Evolutionary conservation across 2,888 invertebrate species (phyloP).

Genomic region (Microplitis manilae): DNA sequence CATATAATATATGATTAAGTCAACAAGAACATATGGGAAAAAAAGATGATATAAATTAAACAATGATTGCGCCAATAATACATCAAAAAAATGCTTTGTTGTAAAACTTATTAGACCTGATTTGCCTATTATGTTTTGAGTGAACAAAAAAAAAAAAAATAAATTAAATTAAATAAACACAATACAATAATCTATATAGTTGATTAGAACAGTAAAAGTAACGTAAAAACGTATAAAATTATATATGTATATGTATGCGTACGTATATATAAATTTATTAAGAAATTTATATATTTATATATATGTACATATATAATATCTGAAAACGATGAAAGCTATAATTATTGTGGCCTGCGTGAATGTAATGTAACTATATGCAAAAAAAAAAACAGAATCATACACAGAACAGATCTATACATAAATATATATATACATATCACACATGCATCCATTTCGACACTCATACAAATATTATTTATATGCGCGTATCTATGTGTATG

Average conservation of each 20-base stretch:
- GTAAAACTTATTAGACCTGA: conserved; percentile 70
- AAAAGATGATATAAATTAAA: conserved; percentile 33
- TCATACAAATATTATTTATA: conserved; percentile 37
- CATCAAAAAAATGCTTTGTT: conserved; percentile 65
- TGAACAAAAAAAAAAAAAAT: conserved; percentile 62
- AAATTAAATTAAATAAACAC: conserved; percentile 53
- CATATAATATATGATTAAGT: conserved; percentile 38
- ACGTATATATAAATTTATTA: background rate
- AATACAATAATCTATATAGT: conserved; percentile 51
- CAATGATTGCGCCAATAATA: conserved; percentile 51
- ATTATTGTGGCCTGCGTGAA: conserved; percentile 67
- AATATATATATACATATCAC: conserved; percentile 8
- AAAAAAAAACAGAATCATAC: conserved; percentile 23
- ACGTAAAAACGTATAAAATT: conserved; percentile 47
- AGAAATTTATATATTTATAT: background rate
- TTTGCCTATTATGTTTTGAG: conserved; percentile 71
- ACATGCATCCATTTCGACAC: conserved; percentile 31
- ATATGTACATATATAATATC: conserved; percentile 57
- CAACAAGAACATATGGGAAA: conserved; percentile 36
- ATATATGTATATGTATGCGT: conserved; percentile 43
- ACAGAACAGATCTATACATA: conserved; percentile 24
- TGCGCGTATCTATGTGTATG: conserved; percentile 44
- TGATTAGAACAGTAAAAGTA: conserved; percentile 51
- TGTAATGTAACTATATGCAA: conserved; percentile 59
- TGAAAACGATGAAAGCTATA: conserved; percentile 64